These are phyloP conservation scores for Drosophila tristis DNA, from an alignment of 1,140 invertebrate genomes.

Conservation along the genomic window DNA sequence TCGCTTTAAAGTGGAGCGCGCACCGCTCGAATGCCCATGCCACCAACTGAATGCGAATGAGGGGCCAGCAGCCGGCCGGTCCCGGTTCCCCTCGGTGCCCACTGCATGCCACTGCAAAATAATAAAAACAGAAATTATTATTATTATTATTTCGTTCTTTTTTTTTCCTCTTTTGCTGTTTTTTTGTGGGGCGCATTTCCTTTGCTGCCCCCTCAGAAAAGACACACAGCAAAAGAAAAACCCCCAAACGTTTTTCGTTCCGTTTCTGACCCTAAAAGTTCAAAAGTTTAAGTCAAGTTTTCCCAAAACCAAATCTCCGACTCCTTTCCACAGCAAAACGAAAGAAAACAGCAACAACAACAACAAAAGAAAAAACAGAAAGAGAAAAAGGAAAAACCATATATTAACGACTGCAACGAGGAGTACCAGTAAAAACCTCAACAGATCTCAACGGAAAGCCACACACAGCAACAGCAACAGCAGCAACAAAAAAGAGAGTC, in stretches of 20 bases:
- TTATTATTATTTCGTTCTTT: constrained; percentile 65
- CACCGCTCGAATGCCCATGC: constrained; percentile 34
- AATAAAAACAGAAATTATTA: constrained; percentile 61
- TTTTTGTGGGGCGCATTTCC: constrained; percentile 45
- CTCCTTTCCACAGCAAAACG: constrained; percentile 43
- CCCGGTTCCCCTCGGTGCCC: background rate
- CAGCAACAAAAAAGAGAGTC: constrained; percentile 25
- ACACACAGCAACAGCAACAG: background rate
- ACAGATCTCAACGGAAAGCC: background rate
- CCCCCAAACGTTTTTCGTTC: constrained; percentile 40
- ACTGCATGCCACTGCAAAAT: constrained; percentile 34
- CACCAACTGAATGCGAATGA: constrained; percentile 70
- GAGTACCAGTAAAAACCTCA: constrained; percentile 14
- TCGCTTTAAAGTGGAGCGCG: constrained; percentile 74
- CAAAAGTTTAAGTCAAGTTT: constrained; percentile 48
- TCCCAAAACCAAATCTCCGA: constrained; percentile 25
- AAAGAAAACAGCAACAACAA: background rate
- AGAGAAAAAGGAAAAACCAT: constrained; percentile 12
- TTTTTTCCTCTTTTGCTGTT: constrained; percentile 15
- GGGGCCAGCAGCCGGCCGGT: constrained; percentile 67
- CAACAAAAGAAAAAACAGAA: constrained; percentile 6
- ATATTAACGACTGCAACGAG: constrained; percentile 48
- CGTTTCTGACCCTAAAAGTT: constrained; percentile 54
- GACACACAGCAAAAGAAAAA: constrained; percentile 18
- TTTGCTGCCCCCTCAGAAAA: constrained; percentile 23